Base-by-base conservation (phyloP, 2,888 invertebrate species). In the Caenorhabditis sp. region DNA sequence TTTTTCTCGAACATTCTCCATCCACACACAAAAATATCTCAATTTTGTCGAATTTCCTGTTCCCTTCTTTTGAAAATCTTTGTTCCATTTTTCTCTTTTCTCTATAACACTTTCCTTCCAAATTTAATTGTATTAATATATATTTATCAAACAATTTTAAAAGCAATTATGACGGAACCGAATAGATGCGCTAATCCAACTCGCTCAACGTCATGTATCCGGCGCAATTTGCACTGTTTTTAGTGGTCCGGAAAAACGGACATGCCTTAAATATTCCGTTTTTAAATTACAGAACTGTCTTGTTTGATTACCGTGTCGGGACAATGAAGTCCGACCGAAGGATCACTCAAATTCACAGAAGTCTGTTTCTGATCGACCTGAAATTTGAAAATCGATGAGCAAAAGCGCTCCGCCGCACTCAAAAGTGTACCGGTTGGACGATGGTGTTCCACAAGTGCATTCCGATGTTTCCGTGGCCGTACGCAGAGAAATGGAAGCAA, bases 401-500 rank as follows among this genome's bases (percentile, higher is more conserved):
- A n/a, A n/a, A n/a, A n/a, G n/a, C n/a, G n/a, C n/a, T 39, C 39
- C 39, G 7, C 39, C 13, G 39, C 4, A 4, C 39, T 13, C 39
- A n/a, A 9, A 6, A 24, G 35, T 22, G n/a, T 4, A 39, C 78
- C 30, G 78, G 78, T 35, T 79, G 74, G 41, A 79, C 48, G 17
- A 79, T 79, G 4, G 74, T 81, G 43, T 81, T 81, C 81, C 81
- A 81, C 17, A 81, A 45, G 46, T 77, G 73, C 81, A 79, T 78
- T 55, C 70, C 79, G 46, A 81, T 63, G 26, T 74, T 70, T 37
- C 48, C 62, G 37, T 78, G 78, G 27, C 81, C 81, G 39, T 52
- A 81, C 6, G 76, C 61, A 8, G 81, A 81, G 72, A 82, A 82
- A 66, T 82, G 80, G 76, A 82, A 82, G 52, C 82, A 82, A 56